Conservation (phyloP, 2,113 vertebrate genomes). For the Crotalus viridis region DNA sequence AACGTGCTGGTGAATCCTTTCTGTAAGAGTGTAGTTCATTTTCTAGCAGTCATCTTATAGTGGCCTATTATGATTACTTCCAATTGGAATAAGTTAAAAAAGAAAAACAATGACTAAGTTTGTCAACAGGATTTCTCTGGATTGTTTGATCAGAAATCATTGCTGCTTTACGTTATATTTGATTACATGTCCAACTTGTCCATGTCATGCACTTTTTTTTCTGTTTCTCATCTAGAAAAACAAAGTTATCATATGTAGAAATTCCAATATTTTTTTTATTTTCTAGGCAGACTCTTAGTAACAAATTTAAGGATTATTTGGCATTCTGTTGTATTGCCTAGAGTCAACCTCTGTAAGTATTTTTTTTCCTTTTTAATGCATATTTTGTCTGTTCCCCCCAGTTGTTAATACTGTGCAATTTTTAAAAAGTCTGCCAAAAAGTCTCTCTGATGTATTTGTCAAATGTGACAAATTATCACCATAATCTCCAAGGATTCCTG, state of each 20-base stretch:
- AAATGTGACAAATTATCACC: background rate
- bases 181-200: background rate
- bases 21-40: background rate
- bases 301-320: conserved; percentile 96
- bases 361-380: conserved; percentile 23
- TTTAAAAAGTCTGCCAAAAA: background rate
- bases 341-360: conserved; percentile 90
- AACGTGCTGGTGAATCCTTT: background rate
- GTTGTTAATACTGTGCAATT: background rate
- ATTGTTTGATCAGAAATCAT: background rate
- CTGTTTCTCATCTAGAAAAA: background rate
- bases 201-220: background rate
- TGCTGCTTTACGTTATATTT: background rate
- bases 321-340: conserved; percentile 90
- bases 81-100: background rate
- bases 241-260: background rate
- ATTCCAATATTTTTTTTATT: conserved; percentile 29
- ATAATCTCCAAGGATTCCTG: background rate
- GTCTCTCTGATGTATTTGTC: background rate
- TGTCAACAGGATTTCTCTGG: background rate
- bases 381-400: conserved; percentile 6
- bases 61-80: background rate
- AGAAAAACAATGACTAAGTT: background rate
- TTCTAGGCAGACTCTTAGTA: conserved; percentile 84
- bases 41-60: background rate